These are phyloP conservation scores for Hirtodrosophila duncani DNA, from an alignment of 2,888 invertebrate genomes.

Conservation along the genomic window DNA sequence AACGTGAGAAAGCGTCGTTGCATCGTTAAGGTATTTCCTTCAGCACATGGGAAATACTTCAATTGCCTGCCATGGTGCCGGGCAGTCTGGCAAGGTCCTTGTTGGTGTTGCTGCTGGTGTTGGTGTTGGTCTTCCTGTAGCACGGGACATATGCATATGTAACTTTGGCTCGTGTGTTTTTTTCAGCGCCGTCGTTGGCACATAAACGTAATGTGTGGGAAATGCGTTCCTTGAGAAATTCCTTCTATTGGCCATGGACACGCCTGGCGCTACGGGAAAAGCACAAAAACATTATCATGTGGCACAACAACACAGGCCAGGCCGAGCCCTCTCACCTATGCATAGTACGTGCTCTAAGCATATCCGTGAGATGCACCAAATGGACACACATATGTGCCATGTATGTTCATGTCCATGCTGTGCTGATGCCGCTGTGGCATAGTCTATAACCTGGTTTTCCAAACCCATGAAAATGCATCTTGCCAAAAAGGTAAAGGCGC, in stretches of 20 bases:
- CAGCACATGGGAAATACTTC: too few relatives aligned
- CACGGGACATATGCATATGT: conserved; percentile 50
- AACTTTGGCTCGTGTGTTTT: conserved; percentile 60
- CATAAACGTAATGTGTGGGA: conserved; percentile 44
- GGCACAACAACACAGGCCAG: conserved; percentile 43
- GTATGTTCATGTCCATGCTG: conserved; percentile 25
- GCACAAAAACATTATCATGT: conserved; percentile 62
- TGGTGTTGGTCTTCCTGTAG: too few relatives aligned
- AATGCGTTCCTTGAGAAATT: conserved; percentile 52
- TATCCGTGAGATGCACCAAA: background rate
- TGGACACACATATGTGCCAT: conserved; percentile 39
- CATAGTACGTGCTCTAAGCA: conserved; percentile 50
- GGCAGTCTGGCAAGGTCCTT: too few relatives aligned
- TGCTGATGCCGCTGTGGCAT: too few relatives aligned
- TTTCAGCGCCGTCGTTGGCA: conserved; percentile 57
- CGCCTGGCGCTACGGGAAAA: conserved; percentile 69
- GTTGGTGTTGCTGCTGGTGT: too few relatives aligned
- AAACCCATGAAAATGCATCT: conserved; percentile 27
- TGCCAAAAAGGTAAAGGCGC: conserved; percentile 54
- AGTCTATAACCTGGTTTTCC: too few relatives aligned
- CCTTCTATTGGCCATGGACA: conserved; percentile 43
- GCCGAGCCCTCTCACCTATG: conserved; percentile 60
- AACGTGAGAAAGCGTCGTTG: too few relatives aligned
- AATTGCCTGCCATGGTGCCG: too few relatives aligned
- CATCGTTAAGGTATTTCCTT: too few relatives aligned